These are phyloP conservation scores for Solen grandis DNA, from an alignment of 1,140 invertebrate species.

Conservation along the genomic window DNA sequence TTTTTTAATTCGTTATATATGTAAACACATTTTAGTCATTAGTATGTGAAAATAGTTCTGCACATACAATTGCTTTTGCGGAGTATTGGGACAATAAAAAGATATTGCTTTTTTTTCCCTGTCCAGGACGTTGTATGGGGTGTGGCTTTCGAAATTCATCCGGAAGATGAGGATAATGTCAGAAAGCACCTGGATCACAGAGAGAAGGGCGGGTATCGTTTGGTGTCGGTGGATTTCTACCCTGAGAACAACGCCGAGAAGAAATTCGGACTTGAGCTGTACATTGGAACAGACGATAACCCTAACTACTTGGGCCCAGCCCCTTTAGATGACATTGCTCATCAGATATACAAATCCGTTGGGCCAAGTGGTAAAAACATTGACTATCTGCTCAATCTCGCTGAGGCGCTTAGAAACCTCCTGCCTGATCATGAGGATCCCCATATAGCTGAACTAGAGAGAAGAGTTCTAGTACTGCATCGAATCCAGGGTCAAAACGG, in stretches of 20 bases:
- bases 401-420: conserved; percentile 88
- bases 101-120: too few species aligned
- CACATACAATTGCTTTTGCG: too few species aligned
- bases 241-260: conserved; percentile 53
- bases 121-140: conserved; percentile 90
- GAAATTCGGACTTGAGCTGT: conserved; percentile 89
- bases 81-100: too few species aligned
- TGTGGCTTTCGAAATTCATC: conserved; percentile 92
- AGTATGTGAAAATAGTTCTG: too few species aligned
- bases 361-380: conserved; percentile 93
- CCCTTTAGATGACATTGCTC: conserved; percentile 88
- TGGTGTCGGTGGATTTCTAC: conserved; percentile 69
- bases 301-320: conserved; percentile 86
- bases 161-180: conserved; percentile 86
- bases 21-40: too few species aligned
- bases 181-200: conserved; percentile 91
- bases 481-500: too few species aligned
- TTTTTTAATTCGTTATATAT: too few species aligned
- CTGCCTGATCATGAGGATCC: conserved; percentile 85
- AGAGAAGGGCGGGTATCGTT: conserved; percentile 86
- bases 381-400: conserved; percentile 94
- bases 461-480: conserved; percentile 43
- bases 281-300: conserved; percentile 90
- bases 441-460: conserved; percentile 90
- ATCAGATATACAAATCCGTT: conserved; percentile 86